A percentile compares a stretch with the other conserved stretches of the same genome.
Conservation (phyloP, 2,113 vertebrate genomes). For the Numida meleagris region DNA sequence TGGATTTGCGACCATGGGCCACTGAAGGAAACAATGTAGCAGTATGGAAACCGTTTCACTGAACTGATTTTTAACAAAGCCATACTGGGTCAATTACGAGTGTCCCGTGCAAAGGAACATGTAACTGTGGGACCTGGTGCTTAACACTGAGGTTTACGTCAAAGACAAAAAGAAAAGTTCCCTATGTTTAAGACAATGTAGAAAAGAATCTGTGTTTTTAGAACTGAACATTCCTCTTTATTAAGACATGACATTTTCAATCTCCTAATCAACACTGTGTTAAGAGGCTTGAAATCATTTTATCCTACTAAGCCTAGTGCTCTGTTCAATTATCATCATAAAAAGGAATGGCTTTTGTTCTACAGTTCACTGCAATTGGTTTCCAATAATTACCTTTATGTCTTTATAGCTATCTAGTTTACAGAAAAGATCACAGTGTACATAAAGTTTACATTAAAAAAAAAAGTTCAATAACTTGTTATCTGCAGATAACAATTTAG, state of each 20-base stretch:
- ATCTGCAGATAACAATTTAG: slow-evolving; percentile 62
- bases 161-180: neutral
- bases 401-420: slow-evolving; percentile 49
- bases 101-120: neutral
- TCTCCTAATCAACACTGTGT: slow-evolving; percentile 64
- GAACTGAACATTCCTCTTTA: slow-evolving; percentile 43
- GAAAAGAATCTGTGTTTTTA: neutral
- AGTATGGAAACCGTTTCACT: neutral
- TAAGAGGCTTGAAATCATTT: slow-evolving; percentile 74
- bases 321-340: slow-evolving; percentile 71
- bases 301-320: slow-evolving; percentile 59
- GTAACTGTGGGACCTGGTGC: neutral
- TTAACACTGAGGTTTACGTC: neutral
- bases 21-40: neutral
- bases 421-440: slow-evolving; percentile 52
- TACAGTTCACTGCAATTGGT: slow-evolving; percentile 57
- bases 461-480: slow-evolving; percentile 63
- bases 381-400: slow-evolving; percentile 67
- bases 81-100: neutral
- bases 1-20: neutral
- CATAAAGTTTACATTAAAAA: slow-evolving; percentile 55
- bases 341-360: slow-evolving; percentile 73
- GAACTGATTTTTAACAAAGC: neutral
- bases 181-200: neutral
- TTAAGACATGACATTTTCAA: slow-evolving; percentile 71